Percentiles rank a stretch among this genome's conserved stretches.
These are phyloP conservation scores for Stichopus horrens DNA, from an alignment of 53 echinoderm and acorn worm species.

Conservation along the genomic window DNA sequence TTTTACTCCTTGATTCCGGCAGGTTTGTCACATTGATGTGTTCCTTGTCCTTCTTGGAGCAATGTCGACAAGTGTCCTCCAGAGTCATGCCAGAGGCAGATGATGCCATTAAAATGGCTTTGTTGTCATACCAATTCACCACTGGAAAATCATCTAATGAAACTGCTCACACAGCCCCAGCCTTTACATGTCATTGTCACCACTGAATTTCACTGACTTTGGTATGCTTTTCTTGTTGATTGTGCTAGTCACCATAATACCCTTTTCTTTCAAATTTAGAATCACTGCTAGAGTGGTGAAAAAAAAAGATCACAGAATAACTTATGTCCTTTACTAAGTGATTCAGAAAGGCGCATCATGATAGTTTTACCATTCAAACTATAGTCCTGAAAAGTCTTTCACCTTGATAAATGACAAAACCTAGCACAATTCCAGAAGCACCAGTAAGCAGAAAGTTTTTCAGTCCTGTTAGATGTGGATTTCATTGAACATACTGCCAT, in stretches of 20 bases:
- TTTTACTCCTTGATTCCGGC: constrained; percentile 18
- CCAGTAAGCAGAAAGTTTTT: constrained; percentile 40
- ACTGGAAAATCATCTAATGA: constrained; percentile 7
- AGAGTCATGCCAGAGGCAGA: background rate
- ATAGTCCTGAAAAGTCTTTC: background rate
- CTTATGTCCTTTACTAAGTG: constrained; percentile 26
- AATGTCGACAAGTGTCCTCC: constrained; percentile 6
- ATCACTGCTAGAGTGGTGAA: background rate
- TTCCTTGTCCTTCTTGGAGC: constrained; percentile 27
- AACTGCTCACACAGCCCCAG: background rate
- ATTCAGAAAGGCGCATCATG: background rate
- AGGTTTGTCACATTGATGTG: constrained; percentile 32
- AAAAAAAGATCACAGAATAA: constrained; percentile 33
- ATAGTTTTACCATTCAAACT: background rate
- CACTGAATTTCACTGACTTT: constrained; percentile 10
- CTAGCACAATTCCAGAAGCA: constrained; percentile 24
- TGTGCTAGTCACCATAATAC: background rate
- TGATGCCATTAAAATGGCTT: constrained; percentile 29
- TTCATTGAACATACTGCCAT: constrained; percentile 3
- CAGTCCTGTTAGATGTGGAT: constrained; percentile 22
- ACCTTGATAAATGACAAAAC: constrained; percentile 40
- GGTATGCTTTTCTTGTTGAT: background rate
- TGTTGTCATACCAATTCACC: constrained; percentile 42
- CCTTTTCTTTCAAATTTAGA: background rate
- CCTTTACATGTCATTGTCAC: constrained; percentile 9